Evolutionary conservation across 1,140 invertebrate species (phyloP).

Genomic region (honey bee (Apis mellifera)): DNA sequence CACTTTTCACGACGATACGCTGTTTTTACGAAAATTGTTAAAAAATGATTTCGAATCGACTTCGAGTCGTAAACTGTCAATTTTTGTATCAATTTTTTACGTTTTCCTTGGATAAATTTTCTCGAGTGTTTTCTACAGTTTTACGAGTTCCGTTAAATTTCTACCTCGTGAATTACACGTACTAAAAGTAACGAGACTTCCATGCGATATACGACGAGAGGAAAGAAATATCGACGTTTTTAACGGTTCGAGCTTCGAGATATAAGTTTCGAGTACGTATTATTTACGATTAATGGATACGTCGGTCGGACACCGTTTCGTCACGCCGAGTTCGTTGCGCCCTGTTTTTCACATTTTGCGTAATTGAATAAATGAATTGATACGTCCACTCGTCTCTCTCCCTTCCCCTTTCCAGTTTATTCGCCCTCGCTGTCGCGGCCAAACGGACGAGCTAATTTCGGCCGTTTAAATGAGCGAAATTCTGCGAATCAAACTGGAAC

Average conservation of each 20-base stretch:
- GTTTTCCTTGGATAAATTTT: not conserved
- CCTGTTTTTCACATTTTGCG: constrained; percentile 53
- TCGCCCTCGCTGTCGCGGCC: constrained; percentile 9
- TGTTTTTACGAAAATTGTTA: not conserved
- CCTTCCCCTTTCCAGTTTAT: constrained; percentile 30
- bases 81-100: not conserved
- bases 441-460: constrained; percentile 52
- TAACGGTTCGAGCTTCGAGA: not conserved
- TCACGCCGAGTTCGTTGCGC: constrained; percentile 57
- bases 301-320: constrained; percentile 6
- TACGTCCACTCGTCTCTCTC: constrained; percentile 22
- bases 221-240: not conserved
- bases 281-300: constrained; percentile 36
- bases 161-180: constrained; percentile 19
- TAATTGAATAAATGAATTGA: constrained; percentile 69
- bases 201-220: too few relatives aligned
- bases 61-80: too few relatives aligned
- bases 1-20: too few relatives aligned
- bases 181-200: constrained; percentile 1
- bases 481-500: constrained; percentile 39
- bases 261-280: not conserved
- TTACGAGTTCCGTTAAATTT: constrained; percentile 5
- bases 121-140: not conserved
- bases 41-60: too few relatives aligned
- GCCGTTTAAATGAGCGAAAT: constrained; percentile 43